Evolutionary conservation across 2,113 vertebrate species (phyloP).

Genomic region (Spilogale gracilis): DNA sequence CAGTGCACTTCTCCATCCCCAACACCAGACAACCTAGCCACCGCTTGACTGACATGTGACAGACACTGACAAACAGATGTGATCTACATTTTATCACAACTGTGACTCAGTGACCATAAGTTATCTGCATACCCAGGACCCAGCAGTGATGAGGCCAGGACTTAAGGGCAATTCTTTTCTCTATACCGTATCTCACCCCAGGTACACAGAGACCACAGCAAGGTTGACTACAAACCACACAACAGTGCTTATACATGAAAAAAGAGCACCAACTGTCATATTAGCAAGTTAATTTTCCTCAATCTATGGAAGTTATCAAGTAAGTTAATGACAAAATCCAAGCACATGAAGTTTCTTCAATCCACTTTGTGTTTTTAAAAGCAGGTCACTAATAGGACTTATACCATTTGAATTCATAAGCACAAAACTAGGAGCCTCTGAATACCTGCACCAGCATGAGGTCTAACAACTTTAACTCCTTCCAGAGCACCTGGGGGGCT

Average conservation of each 20-base stretch:
- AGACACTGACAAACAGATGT: neutral
- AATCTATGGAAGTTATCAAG: neutral
- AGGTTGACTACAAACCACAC: neutral
- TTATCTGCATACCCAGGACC: neutral
- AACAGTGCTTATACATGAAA: neutral
- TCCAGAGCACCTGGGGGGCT: no score
- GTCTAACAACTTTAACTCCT: neutral
- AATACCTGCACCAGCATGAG: neutral
- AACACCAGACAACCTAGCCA: neutral
- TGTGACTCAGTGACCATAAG: neutral
- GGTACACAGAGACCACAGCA: neutral
- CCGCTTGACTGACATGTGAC: neutral
- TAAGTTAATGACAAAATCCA: neutral
- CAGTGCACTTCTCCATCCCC: neutral
- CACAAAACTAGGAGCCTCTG: neutral
- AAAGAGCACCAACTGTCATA: neutral
- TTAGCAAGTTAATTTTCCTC: neutral
- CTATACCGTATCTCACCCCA: neutral
- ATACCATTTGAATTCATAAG: neutral
- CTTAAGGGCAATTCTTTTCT: neutral
- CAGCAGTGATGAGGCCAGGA: neutral
- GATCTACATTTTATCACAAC: neutral
- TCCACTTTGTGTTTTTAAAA: neutral
- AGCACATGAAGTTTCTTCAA: neutral
- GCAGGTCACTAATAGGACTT: neutral